phyloP scores from a whole-genome alignment of 1,140 invertebrate species.

The Triops cancriformis region DNA sequence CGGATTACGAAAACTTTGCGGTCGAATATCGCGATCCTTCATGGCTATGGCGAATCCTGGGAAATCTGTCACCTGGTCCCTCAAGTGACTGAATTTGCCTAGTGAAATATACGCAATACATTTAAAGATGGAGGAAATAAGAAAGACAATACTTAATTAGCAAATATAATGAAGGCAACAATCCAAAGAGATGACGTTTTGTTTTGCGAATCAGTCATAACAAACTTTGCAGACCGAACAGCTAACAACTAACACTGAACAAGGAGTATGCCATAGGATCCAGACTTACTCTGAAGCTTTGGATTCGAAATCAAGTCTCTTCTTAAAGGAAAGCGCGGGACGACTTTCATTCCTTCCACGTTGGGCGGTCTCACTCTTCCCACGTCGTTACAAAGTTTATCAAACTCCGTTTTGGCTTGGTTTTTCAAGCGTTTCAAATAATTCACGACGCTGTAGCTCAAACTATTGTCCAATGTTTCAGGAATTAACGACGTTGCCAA shows the following conservation, averaged over 20 bases:
- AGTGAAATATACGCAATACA: constrained; percentile 22
- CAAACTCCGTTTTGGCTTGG: constrained; percentile 89
- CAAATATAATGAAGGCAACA: too few relatives aligned
- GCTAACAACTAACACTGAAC: background rate
- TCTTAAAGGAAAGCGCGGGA: constrained; percentile 53
- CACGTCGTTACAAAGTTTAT: constrained; percentile 71
- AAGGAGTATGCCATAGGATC: background rate
- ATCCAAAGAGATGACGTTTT: background rate
- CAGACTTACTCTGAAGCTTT: constrained; percentile 48
- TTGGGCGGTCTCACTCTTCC: constrained; percentile 49
- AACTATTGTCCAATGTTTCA: constrained; percentile 82
- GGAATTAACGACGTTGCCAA: constrained; percentile 74
- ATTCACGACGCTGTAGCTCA: constrained; percentile 87
- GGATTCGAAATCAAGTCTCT: constrained; percentile 72
- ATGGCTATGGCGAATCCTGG: constrained; percentile 65
- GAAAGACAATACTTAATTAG: too few relatives aligned
- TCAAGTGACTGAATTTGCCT: constrained; percentile 69
- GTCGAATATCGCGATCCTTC: constrained; percentile 46
- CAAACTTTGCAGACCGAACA: background rate
- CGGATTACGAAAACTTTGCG: constrained; percentile 80
- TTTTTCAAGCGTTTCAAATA: constrained; percentile 93
- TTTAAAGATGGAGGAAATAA: too few relatives aligned
- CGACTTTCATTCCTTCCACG: constrained; percentile 63
- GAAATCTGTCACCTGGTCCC: constrained; percentile 79
- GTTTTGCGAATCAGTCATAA: background rate